Evolutionary conservation across 2,888 invertebrate genomes (phyloP), one percentile per base, ranked within the genome.

Genomic region (Yponomeuta cagnagella): DNA sequence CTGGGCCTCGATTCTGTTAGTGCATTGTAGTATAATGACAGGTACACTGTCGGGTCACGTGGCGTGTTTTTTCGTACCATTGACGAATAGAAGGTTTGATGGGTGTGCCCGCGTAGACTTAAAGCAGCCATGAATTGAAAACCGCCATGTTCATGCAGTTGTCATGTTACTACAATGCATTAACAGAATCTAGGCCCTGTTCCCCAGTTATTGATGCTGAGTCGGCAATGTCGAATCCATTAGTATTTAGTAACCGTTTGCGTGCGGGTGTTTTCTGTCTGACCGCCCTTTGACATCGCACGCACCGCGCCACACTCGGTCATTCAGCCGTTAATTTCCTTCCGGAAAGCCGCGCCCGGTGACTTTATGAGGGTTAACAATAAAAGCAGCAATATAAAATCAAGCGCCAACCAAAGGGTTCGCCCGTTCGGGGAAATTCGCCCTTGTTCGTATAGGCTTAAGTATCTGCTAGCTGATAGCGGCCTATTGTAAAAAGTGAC

Each of bases 271-370:
- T 43, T 43, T 67, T 67, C 43, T 43, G 67, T 67, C n/a, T 43
- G 67, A 70, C 69, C 33, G 68, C 69, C 48, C 64, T 31, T 64
- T 30, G 79, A 80, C 78, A 83, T 81, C 80, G 79, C 78, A 79
- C 76, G 77, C 43, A 63, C 77, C 76, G 37, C n/a, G 23, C 63
- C 70, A 63, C 77, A 75, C 80, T 80, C 82, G 80, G 87, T 88
- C 88, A 90, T 89, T 86, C 87, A 88, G 82, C 84, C 81, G 79
- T 77, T 78, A 81, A 82, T 84, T 89, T 90, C 90, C 90, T 90
- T 89, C 90, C 90, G 87, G 84, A 77, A 77, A 79, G 33, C 23
- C 79, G 70, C 69, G 78, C 81, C 74, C 74, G 71, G 72, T 72
- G 43, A 31, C 65, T 31, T 65, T 65, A 65, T 65, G 65, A 33